Conservation (phyloP, 1,140 invertebrate species). For the Neelides sp. region DNA sequence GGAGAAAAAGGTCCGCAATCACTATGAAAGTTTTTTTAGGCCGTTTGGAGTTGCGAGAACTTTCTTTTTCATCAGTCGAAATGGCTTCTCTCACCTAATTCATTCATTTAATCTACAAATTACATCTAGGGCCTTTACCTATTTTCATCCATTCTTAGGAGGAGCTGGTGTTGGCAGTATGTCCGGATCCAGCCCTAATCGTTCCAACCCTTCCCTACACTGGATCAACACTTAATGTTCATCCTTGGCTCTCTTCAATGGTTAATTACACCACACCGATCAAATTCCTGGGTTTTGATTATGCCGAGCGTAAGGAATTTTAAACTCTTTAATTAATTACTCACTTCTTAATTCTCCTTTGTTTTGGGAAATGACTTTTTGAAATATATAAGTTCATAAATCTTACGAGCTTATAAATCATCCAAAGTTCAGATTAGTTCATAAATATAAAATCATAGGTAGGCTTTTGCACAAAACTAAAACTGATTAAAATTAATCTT, state of each 20-base stretch:
- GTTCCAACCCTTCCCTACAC: conserved; percentile 58
- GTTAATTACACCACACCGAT: conserved; percentile 99
- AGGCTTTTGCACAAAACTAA: no score
- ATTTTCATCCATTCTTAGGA: conserved; percentile 13
- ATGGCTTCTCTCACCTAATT: conserved; percentile 1
- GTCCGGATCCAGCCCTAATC: conserved; percentile 8
- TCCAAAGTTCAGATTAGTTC: no score
- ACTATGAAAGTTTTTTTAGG: background rate
- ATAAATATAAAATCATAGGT: no score
- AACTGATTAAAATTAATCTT: no score
- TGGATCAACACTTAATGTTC: conserved; percentile 95
- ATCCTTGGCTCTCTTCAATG: conserved; percentile 95
- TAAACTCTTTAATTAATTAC: no score
- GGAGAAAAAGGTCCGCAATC: conserved; percentile 32
- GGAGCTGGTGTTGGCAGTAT: conserved; percentile 2
- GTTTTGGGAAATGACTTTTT: no score
- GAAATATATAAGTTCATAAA: conserved; percentile 13
- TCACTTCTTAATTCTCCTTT: conserved; percentile 9
- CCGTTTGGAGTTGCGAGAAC: no score
- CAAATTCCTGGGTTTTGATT: conserved; percentile 96
- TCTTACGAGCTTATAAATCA: background rate
- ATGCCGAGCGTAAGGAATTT: conserved; percentile 71
- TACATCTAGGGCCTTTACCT: no score
- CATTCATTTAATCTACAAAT: no score
- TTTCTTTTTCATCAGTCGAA: no score